Conservation (phyloP, 2,888 invertebrate species). For the Oithona nana region DNA sequence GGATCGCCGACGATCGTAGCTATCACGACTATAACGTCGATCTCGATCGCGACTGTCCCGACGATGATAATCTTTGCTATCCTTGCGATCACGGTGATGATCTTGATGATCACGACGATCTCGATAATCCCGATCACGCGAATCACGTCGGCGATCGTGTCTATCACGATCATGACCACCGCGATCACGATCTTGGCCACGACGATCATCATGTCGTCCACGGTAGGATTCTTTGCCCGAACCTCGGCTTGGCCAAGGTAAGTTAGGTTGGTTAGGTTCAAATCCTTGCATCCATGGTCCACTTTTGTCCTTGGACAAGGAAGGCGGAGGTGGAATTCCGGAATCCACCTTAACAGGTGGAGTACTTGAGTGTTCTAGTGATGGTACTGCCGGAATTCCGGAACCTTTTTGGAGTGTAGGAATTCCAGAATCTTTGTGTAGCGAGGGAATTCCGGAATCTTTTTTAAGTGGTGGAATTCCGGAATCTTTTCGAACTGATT, state of each 20-base stretch:
- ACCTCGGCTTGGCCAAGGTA: background rate
- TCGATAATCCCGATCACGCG: background rate
- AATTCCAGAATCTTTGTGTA: background rate
- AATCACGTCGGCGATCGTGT: background rate
- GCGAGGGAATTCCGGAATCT: background rate
- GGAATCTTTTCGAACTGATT: background rate
- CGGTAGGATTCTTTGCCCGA: background rate
- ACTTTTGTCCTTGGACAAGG: background rate
- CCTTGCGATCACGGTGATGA: background rate
- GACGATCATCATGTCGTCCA: background rate
- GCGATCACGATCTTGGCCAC: background rate
- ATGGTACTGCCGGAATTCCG: too few relatives aligned
- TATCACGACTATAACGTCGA: background rate
- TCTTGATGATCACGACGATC: background rate
- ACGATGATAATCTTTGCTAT: background rate
- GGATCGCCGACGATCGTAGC: background rate
- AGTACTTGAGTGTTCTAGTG: too few relatives aligned
- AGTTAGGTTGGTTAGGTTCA: background rate
- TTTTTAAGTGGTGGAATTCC: background rate
- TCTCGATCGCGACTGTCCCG: background rate
- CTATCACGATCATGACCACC: background rate
- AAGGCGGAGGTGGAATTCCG: background rate
- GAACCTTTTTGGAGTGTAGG: background rate
- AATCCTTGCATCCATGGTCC: conserved; percentile 2
- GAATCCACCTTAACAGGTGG: background rate